Conservation (phyloP, 2,113 vertebrate genomes). For the Microtus ochrogaster region DNA sequence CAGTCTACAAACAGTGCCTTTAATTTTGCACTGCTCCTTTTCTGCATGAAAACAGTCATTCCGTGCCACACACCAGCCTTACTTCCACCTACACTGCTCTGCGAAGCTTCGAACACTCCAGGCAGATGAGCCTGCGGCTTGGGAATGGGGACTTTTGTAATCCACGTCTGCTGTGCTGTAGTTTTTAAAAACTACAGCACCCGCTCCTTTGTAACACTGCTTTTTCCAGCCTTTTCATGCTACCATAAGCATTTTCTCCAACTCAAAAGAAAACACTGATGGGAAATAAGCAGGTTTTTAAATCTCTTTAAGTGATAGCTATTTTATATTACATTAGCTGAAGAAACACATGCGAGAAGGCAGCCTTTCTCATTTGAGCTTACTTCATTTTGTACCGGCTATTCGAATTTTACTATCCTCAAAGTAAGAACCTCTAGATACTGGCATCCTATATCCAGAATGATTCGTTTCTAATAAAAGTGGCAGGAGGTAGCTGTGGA, state of each 20-base stretch:
- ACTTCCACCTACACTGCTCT: slow-evolving; percentile 28
- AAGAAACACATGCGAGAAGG: neutral
- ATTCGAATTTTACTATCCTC: slow-evolving; percentile 4
- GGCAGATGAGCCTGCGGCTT: neutral
- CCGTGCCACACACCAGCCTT: neutral
- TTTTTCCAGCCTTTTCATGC: slow-evolving; percentile 21
- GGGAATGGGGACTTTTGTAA: neutral
- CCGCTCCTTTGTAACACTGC: neutral
- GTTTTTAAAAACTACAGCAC: slow-evolving; percentile 5
- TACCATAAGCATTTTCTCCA: slow-evolving; percentile 44
- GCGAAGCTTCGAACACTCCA: neutral
- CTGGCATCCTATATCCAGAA: neutral
- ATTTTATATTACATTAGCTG: slow-evolving; percentile 32
- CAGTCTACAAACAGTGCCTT: neutral
- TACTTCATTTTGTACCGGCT: slow-evolving; percentile 38
- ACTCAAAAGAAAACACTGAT: slow-evolving; percentile 52
- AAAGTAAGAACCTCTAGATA: slow-evolving; percentile 51
- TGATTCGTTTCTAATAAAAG: slow-evolving; percentile 15
- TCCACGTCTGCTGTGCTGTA: neutral
- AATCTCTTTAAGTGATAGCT: slow-evolving; percentile 59
- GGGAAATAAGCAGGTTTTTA: neutral
- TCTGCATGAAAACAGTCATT: slow-evolving; percentile 1
- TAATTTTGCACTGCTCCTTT: slow-evolving; percentile 7
- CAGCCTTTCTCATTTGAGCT: neutral
- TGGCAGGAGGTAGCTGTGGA: neutral